These are phyloP conservation scores for Lasioglossum oenotherae DNA, from an alignment of 2,888 invertebrate genomes.

Conservation along the genomic window DNA sequence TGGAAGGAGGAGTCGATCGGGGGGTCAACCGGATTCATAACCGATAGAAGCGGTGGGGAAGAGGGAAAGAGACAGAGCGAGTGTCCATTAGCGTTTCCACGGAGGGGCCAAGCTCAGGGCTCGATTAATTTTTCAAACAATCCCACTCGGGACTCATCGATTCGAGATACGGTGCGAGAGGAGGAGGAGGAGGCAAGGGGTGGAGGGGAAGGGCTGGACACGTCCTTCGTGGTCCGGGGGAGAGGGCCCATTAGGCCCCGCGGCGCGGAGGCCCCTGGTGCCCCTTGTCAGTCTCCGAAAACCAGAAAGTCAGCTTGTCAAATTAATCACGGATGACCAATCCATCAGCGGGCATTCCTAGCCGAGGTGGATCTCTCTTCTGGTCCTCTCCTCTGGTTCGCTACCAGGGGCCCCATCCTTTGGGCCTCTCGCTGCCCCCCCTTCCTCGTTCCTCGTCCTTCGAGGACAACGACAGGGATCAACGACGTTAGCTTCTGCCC, in stretches of 20 bases:
- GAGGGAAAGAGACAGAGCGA: not conserved
- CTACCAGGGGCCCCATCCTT: conserved; percentile 14
- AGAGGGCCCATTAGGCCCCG: conserved; percentile 79
- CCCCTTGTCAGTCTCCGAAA: conserved; percentile 82
- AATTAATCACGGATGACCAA: conserved; percentile 85
- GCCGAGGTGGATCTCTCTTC: conserved; percentile 70
- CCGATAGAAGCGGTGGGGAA: conserved; percentile 35
- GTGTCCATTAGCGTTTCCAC: conserved; percentile 74
- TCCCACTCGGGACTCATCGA: conserved; percentile 67
- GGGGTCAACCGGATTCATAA: conserved; percentile 60
- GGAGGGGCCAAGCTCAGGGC: conserved; percentile 55
- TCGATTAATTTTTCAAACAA: conserved; percentile 79
- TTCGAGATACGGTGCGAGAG: conserved; percentile 69
- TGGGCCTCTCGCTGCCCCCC: not conserved
- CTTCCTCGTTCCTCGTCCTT: conserved; percentile 28
- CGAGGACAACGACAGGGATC: conserved; percentile 62
- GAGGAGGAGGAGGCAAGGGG: not conserved
- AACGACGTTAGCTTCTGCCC: conserved; percentile 53
- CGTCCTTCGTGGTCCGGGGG: conserved; percentile 38
- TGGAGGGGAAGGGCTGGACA: conserved; percentile 32
- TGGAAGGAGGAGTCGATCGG: not conserved
- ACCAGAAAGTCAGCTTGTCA: conserved; percentile 85
- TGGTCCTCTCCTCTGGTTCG: conserved; percentile 38
- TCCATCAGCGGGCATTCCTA: conserved; percentile 84
- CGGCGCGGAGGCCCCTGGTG: conserved; percentile 72